A percentile compares a stretch with the other conserved stretches of the same genome.
These are phyloP conservation scores for Tokudaia tokunoshimensis DNA, from an alignment of 2,797 vertebrate species.

Conservation along the genomic window DNA sequence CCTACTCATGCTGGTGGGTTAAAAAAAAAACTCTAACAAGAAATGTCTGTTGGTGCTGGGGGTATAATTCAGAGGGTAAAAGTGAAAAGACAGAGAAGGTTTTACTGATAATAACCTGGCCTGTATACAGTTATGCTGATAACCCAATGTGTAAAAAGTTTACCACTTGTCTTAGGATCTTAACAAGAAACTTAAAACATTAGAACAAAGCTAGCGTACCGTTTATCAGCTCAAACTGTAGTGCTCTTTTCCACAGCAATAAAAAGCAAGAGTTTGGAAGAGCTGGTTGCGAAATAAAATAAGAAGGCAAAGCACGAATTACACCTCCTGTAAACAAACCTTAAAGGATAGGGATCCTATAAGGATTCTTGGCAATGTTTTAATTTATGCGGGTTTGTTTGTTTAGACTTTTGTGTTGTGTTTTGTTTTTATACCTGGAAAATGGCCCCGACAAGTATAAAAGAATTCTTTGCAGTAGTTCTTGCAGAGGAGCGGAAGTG, in stretches of 20 bases:
- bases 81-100: background rate
- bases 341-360: slow-evolving; percentile 67
- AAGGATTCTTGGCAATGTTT: slow-evolving; percentile 34
- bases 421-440: slow-evolving; percentile 94
- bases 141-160: background rate
- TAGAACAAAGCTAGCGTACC: background rate
- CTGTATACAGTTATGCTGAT: background rate
- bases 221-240: background rate
- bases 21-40: background rate
- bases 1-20: background rate
- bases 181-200: slow-evolving; percentile 2
- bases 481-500: slow-evolving; percentile 96
- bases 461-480: slow-evolving; percentile 99
- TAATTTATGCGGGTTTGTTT: background rate
- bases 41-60: background rate
- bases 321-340: slow-evolving; percentile 20
- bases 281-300: background rate
- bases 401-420: background rate
- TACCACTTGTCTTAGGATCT: background rate
- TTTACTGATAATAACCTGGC: background rate
- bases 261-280: background rate
- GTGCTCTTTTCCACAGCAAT: background rate
- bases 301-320: slow-evolving; percentile 32
- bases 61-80: background rate
- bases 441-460: slow-evolving; percentile 97